Evolutionary conservation across 2,113 vertebrate species (phyloP).

Genomic region (Chelonoidis abingdonii): DNA sequence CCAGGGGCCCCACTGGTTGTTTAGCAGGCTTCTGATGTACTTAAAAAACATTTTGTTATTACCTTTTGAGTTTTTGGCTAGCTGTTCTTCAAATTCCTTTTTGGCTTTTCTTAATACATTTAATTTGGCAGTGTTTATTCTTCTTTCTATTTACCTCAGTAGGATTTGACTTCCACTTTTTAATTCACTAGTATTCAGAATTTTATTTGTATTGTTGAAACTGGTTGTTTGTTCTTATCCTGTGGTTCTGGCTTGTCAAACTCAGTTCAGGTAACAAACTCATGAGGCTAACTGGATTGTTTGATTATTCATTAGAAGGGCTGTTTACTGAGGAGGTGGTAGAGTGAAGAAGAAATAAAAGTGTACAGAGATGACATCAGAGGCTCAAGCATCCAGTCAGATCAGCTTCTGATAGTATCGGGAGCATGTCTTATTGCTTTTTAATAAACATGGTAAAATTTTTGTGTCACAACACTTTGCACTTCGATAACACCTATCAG

Average conservation of each 20-base stretch:
- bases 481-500: neutral
- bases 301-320: neutral
- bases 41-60: too few species aligned
- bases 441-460: neutral
- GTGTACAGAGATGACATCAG: slow-evolving; percentile 4
- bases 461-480: neutral
- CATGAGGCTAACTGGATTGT: slow-evolving; percentile 16
- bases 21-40: too few species aligned
- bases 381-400: neutral
- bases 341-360: neutral
- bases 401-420: neutral
- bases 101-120: too few species aligned
- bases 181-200: neutral
- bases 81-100: too few species aligned
- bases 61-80: too few species aligned
- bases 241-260: neutral
- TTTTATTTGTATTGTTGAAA: neutral
- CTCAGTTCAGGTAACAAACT: neutral
- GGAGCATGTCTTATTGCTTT: neutral
- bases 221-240: neutral
- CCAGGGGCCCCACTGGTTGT: too few species aligned
- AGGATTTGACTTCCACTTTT: too few species aligned
- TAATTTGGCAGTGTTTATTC: too few species aligned
- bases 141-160: too few species aligned
- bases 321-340: neutral